These are phyloP conservation scores for Aplidium turbinatum DNA, from an alignment of 23 tunicate species.

Conservation along the genomic window DNA sequence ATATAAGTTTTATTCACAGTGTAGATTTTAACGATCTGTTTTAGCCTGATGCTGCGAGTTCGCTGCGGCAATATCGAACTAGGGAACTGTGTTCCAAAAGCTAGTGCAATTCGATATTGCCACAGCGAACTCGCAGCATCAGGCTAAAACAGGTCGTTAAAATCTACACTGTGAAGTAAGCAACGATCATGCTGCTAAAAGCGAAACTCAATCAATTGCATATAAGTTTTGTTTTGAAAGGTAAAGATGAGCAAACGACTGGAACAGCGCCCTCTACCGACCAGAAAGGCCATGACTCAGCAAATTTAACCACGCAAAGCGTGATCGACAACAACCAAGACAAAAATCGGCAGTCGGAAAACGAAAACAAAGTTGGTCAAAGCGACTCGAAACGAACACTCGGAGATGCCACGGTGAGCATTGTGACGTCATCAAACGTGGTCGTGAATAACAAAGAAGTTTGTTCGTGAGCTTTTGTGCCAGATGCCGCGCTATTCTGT, in stretches of 20 bases:
- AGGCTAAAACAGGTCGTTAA: too few relatives aligned
- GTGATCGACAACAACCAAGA: conserved; percentile 13
- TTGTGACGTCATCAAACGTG: conserved; percentile 8
- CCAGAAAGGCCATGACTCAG: conserved; percentile 36
- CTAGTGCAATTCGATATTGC: too few relatives aligned
- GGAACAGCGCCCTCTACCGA: conserved; percentile 69
- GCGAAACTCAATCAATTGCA: too few relatives aligned
- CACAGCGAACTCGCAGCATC: too few relatives aligned
- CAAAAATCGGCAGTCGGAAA: background rate
- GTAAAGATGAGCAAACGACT: conserved; percentile 36
- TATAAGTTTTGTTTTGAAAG: conserved; percentile 6
- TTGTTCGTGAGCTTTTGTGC: background rate
- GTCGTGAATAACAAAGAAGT: background rate
- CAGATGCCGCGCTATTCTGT: background rate
- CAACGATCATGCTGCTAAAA: too few relatives aligned
- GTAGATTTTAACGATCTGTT: too few relatives aligned
- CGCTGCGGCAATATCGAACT: too few relatives aligned
- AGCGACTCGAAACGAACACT: conserved; percentile 61
- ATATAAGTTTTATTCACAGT: too few relatives aligned
- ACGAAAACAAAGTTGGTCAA: conserved; percentile 42
- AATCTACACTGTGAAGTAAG: too few relatives aligned
- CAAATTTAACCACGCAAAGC: conserved; percentile 40
- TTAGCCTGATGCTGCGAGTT: too few relatives aligned
- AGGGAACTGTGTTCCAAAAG: too few relatives aligned
- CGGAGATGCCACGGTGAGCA: conserved; percentile 59